Evolutionary conservation across 1,140 invertebrate genomes (phyloP), one percentile per base, ranked within the genome.

Genomic region (Brachionus manjavacas): DNA sequence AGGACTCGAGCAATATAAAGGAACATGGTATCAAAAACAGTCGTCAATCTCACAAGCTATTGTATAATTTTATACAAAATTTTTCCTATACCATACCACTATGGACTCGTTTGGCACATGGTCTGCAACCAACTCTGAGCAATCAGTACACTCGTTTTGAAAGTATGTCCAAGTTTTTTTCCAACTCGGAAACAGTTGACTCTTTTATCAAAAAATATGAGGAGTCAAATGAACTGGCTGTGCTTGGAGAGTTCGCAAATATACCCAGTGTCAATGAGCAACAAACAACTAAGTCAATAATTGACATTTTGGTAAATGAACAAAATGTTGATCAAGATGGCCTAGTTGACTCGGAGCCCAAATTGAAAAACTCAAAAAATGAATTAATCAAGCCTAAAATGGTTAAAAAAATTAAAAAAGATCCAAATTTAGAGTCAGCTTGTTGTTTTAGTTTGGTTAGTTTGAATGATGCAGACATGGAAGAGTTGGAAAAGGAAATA

Each of bases 391-490:
- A 41, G 52, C 79, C 79, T 20, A 81, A 60, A 64, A 60, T 81
- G 43, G 4, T 28, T 1, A 80, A 60, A 68, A 81, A 23, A 60
- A 6, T 43, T 0, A 60, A 41, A 68, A 81, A 68, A 60, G n/a
- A 25, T 28, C 23, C 20, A 49, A 25, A 41, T 20, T 9, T 3
- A 28, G 41, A 46, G 25, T 9, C 20, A 28, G 9, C 16, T 52
- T 49, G 43, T 80, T 80, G n/a, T 28, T 81, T 81, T 46, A 81
- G 49, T 49, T 76, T 76, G 25, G 72, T 76, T 4, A 76, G 72
- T 25, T 25, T 76, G 12, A 49, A n/a, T 16, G 70, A 74, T 8
- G 8, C 41, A 23, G 41, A 76, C 25, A 12, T 72, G 35, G 76
- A 80, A 11, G 76, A 81, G 12, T 16, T 39, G 31, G 79, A 81